Conservation (phyloP, 2,888 invertebrate species). For the Beris chalybata region DNA sequence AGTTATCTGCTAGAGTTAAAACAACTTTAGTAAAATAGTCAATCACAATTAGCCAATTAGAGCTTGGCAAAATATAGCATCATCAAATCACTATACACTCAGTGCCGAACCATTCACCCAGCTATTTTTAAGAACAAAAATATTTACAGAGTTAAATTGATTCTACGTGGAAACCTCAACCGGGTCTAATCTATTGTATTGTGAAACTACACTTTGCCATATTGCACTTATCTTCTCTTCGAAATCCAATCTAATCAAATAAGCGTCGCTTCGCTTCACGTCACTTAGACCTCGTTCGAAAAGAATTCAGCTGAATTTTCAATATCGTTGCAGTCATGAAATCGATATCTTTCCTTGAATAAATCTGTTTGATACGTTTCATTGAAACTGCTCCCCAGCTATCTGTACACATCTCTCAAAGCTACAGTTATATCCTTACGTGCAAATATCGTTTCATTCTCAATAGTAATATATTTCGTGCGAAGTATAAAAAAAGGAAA, state of each 20-base stretch:
- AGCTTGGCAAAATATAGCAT: too few species aligned
- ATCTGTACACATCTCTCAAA: neutral
- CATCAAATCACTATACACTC: too few species aligned
- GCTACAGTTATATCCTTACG: constrained; percentile 6
- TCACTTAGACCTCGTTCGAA: neutral
- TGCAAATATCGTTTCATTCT: constrained; percentile 6
- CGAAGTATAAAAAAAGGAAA: neutral
- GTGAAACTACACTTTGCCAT: neutral
- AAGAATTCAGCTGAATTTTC: neutral
- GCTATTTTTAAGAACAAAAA: too few species aligned
- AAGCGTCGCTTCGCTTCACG: constrained; percentile 10
- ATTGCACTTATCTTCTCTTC: constrained; percentile 11
- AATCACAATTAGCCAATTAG: too few species aligned
- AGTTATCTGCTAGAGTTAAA: too few species aligned
- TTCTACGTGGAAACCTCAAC: too few species aligned
- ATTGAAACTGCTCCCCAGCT: neutral
- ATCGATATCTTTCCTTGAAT: constrained; percentile 11
- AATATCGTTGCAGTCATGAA: constrained; percentile 22
- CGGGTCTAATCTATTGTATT: too few species aligned
- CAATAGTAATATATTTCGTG: neutral
- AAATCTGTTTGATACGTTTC: constrained; percentile 2
- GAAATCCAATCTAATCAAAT: constrained; percentile 31
- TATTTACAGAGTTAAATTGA: too few species aligned
- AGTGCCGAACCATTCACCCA: too few species aligned
- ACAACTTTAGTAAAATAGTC: too few species aligned